A percentile compares a stretch with the other conserved stretches of the same genome.
Conservation (phyloP, 2,113 vertebrate genomes). For the Lethenteron reissneri region DNA sequence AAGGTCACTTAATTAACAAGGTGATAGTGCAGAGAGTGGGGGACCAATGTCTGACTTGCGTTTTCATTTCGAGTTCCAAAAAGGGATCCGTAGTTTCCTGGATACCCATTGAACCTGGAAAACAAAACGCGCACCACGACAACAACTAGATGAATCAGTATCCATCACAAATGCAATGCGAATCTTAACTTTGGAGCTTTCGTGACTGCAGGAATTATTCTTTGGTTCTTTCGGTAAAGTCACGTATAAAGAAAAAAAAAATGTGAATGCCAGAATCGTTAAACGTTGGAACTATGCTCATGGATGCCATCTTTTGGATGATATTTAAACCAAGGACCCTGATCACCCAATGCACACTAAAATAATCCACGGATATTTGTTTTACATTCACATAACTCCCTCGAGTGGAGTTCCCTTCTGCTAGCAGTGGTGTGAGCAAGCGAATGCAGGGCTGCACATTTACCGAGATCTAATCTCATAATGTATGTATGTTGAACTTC, state of each 20-base stretch:
- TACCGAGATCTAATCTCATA: no score
- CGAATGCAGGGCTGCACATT: no score
- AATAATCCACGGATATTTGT: background rate
- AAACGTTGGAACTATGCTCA: slow-evolving; percentile 8
- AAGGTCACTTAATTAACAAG: background rate
- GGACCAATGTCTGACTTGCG: slow-evolving; percentile 18
- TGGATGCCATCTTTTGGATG: background rate
- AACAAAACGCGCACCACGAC: background rate
- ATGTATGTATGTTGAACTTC: no score
- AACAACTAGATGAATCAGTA: background rate
- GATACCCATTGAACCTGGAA: slow-evolving; percentile 34
- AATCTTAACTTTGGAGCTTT: no score
- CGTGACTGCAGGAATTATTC: no score
- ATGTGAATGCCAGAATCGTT: background rate
- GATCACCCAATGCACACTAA: no score
- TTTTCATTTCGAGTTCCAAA: slow-evolving; percentile 41
- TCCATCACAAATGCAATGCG: background rate
- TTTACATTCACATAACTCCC: background rate
- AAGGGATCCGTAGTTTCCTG: slow-evolving; percentile 31
- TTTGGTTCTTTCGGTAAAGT: no score
- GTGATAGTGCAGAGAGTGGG: background rate
- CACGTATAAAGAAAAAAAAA: no score
- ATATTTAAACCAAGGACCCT: background rate
- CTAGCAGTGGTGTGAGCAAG: no score
- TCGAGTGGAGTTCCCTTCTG: no score